Conservation (phyloP, 2,888 invertebrate genomes). For the Hemicrepidius hirtus region DNA sequence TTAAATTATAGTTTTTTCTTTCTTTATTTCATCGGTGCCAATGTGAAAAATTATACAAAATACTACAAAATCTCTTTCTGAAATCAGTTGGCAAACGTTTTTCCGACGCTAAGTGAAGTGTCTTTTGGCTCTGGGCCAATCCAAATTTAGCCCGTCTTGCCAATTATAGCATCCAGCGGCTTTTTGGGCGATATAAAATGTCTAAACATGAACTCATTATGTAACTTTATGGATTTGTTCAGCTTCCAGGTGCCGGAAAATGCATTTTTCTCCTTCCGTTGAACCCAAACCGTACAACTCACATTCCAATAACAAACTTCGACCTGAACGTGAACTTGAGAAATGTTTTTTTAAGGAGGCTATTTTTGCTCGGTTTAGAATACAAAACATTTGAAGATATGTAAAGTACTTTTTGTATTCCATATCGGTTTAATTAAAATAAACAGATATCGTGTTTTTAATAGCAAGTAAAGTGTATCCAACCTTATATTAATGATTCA, state of each 20-base stretch:
- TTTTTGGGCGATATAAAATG: constrained; percentile 45
- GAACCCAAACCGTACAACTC: background rate
- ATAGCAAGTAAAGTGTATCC: background rate
- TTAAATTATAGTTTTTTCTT: constrained; percentile 13
- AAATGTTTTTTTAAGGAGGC: background rate
- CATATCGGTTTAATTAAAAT: too few species aligned
- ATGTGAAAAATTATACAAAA: constrained; percentile 22
- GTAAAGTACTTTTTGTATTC: too few species aligned
- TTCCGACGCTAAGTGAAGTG: constrained; percentile 37
- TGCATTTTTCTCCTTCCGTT: constrained; percentile 20
- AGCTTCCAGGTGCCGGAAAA: constrained; percentile 11
- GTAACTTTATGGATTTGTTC: constrained; percentile 34
- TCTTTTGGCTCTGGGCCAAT: constrained; percentile 51
- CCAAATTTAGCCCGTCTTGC: constrained; percentile 54
- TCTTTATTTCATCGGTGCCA: constrained; percentile 11
- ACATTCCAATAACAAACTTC: background rate
- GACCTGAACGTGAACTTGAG: background rate
- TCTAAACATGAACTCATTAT: constrained; percentile 51
- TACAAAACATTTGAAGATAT: background rate
- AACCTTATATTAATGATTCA: constrained; percentile 2
- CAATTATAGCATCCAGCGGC: constrained; percentile 53
- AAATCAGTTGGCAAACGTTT: constrained; percentile 36
- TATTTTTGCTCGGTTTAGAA: background rate
- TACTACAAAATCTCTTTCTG: constrained; percentile 23
- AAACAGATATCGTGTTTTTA: background rate